phyloP scores from a whole-genome alignment of 2,113 vertebrate genomes.

The Gymnobelideus leadbeateri region DNA sequence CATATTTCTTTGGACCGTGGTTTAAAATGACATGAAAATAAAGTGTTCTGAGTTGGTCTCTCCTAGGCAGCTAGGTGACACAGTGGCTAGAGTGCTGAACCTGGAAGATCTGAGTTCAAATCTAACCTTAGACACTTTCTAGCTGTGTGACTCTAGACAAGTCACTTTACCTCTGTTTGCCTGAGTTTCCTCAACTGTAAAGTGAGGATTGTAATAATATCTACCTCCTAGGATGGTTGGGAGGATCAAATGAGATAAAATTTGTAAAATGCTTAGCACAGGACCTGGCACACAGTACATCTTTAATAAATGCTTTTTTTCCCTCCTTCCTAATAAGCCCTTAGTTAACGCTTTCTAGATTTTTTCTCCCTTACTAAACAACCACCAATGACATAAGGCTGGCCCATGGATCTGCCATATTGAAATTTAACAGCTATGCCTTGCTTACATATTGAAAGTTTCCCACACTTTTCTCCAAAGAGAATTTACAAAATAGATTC shows the following conservation, averaged over 20 bases:
- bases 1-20: not conserved
- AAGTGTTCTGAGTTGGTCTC: not conserved
- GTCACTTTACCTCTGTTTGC: not conserved
- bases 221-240: not conserved
- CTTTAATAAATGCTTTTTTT: not conserved
- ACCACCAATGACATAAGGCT: slow-evolving; percentile 21
- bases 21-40: slow-evolving; percentile 35
- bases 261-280: not conserved
- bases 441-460: slow-evolving; percentile 54
- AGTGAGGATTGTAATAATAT: not conserved
- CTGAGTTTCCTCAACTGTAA: not conserved
- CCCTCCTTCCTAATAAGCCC: not conserved
- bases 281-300: not conserved
- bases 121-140: not conserved
- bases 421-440: slow-evolving; percentile 58
- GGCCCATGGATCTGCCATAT: slow-evolving; percentile 4
- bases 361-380: slow-evolving; percentile 23
- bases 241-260: not conserved
- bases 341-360: slow-evolving; percentile 14
- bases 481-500: slow-evolving; percentile 51
- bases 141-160: not conserved
- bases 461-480: slow-evolving; percentile 15
- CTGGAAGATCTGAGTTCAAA: not conserved
- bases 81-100: not conserved
- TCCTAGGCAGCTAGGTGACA: not conserved